Conservation (phyloP, 2,888 invertebrate species). For the Bedellia somnulentella region DNA sequence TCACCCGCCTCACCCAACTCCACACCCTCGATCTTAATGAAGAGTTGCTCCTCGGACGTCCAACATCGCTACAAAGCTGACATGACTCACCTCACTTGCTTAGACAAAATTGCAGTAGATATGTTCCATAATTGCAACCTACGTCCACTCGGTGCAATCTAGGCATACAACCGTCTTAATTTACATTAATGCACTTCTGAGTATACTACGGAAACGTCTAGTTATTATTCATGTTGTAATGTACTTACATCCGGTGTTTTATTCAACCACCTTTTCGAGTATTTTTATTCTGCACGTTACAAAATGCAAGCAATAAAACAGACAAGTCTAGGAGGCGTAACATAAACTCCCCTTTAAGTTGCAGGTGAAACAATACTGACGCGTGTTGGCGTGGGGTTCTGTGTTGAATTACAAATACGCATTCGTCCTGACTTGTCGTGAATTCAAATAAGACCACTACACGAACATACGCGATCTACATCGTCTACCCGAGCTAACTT, state of each 20-base stretch:
- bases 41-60: constrained; percentile 44
- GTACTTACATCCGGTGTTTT: too few relatives aligned
- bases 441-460: constrained; percentile 49
- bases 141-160: too few relatives aligned
- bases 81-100: constrained; percentile 12
- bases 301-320: constrained; percentile 2
- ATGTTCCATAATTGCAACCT: too few relatives aligned
- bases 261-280: too few relatives aligned
- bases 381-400: constrained; percentile 20
- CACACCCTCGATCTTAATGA: constrained; percentile 35
- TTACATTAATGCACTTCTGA: too few relatives aligned
- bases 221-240: too few relatives aligned
- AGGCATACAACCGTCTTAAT: too few relatives aligned
- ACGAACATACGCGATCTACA: constrained; percentile 24
- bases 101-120: too few relatives aligned
- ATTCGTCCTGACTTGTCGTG: constrained; percentile 47
- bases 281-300: constrained; percentile 1
- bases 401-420: constrained; percentile 56
- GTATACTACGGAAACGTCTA: too few relatives aligned
- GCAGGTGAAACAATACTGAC: constrained; percentile 51
- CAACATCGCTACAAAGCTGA: constrained; percentile 22
- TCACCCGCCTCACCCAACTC: constrained; percentile 14
- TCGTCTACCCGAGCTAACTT: constrained; percentile 19
- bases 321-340: constrained; percentile 1
- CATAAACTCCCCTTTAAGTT: constrained; percentile 4